Base-by-base conservation (phyloP, 2,113 vertebrate species). In the Trematocara marginatum region DNA sequence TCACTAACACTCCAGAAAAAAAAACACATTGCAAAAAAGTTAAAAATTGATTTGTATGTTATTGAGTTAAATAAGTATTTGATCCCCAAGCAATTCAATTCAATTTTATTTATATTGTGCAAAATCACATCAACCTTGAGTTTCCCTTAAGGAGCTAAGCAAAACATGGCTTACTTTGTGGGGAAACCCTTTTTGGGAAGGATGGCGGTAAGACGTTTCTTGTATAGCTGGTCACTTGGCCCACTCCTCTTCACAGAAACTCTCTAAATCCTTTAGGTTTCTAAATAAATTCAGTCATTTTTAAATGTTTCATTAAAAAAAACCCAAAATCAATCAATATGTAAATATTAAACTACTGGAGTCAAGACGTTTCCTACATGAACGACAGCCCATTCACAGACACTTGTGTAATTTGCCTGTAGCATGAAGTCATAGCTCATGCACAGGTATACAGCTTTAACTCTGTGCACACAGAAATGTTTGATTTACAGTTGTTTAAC, bases 251-350 rank as follows among this genome's bases (percentile, higher is more conserved):
- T 66, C 6, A 40, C 61, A 5, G 61, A 66, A 66, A 66, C 10
- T 66, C 34, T 66, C 18, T 20, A 66, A 40, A 40, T 20, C 34
- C 4, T 40, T 2, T n/a, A n/a, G 31, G 57, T 35, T 61, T 61
- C 57, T n/a, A 61, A 35, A 61, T 40, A 66, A 40, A 8, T 66
- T 40, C n/a, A 20, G 35, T 66, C 1, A 16, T 26, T 71, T 35
- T 26, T 16, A 71, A 23, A 45, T 45, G 38, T 42, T 23, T 71
- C n/a, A 71, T 71, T 71, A 42, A 69, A 69, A 69, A 69, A 23
- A 0, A 0, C 0, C 12, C 20, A 16, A 71, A 71, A 71, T 45
- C 13, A 1, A 16, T 71, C 38, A 45, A 26, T 71, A 71, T 29
- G 20, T 45, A 6, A 71, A 45, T 45, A 45, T 66, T 66, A 40